These are phyloP conservation scores for Emmelina monodactyla DNA, from an alignment of 2,888 invertebrate genomes.

Conservation along the genomic window DNA sequence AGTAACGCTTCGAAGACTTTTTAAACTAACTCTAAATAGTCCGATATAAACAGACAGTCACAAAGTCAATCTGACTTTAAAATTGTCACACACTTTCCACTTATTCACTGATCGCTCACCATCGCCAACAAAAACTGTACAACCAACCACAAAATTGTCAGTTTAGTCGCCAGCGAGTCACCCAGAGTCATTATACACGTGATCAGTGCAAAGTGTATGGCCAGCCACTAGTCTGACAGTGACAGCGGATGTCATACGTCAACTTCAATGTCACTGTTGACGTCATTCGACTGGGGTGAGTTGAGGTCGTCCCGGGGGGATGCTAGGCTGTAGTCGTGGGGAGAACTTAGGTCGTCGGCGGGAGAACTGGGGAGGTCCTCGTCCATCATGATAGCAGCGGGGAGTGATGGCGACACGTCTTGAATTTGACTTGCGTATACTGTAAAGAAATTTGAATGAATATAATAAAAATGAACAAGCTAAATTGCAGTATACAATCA, in stretches of 20 bases:
- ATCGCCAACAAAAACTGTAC: too few species aligned
- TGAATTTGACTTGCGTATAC: slow-evolving; percentile 54
- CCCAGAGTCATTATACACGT: neutral
- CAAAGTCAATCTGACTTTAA: too few species aligned
- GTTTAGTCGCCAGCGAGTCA: too few species aligned
- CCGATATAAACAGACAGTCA: too few species aligned
- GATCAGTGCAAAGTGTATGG: slow-evolving; percentile 9
- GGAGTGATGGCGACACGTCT: slow-evolving; percentile 53
- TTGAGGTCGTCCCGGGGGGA: slow-evolving; percentile 26
- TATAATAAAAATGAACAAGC: slow-evolving; percentile 15
- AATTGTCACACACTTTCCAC: too few species aligned
- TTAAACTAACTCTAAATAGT: too few species aligned
- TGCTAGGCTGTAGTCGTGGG: slow-evolving; percentile 32
- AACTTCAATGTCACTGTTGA: slow-evolving; percentile 47
- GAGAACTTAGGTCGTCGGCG: slow-evolving; percentile 44
- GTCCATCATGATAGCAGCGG: slow-evolving; percentile 63
- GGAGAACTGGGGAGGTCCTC: slow-evolving; percentile 43
- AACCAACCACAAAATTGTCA: too few species aligned
- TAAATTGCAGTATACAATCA: neutral
- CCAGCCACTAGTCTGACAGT: slow-evolving; percentile 30
- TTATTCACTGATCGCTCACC: too few species aligned
- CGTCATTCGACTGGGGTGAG: slow-evolving; percentile 39
- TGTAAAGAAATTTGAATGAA: slow-evolving; percentile 25
- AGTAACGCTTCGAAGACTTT: too few species aligned
- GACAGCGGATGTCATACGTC: slow-evolving; percentile 53